Percentiles rank a stretch among this genome's conserved stretches.
Conservation (phyloP, 2,888 invertebrate genomes). For the Ophion costatus region DNA sequence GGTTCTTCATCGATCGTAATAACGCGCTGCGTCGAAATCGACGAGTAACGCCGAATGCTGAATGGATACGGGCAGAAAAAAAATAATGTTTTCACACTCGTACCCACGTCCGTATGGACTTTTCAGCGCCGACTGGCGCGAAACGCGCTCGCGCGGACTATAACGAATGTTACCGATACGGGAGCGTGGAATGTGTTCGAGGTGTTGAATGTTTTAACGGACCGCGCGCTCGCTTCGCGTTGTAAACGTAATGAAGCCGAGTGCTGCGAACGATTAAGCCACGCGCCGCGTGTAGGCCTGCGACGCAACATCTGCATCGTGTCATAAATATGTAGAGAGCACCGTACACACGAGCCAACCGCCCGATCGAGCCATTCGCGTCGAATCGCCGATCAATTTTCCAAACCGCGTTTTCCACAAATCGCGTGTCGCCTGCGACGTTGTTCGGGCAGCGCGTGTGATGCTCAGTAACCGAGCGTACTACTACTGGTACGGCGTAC, state of each 20-base stretch:
- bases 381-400: too few species aligned
- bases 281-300: too few species aligned
- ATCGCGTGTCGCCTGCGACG: too few species aligned
- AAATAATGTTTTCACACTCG: not conserved
- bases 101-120: not conserved
- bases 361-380: too few species aligned
- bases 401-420: too few species aligned
- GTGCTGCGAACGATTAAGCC: conserved; percentile 18
- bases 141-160: not conserved
- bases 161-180: conserved; percentile 12
- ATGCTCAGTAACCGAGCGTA: too few species aligned
- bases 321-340: too few species aligned
- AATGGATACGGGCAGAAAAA: not conserved
- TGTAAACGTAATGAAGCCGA: conserved; percentile 24
- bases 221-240: not conserved
- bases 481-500: too few species aligned
- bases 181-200: conserved; percentile 44
- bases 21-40: not conserved
- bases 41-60: not conserved
- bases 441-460: too few species aligned
- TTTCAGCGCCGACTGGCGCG: conserved; percentile 12
- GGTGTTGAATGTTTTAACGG: conserved; percentile 18
- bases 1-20: not conserved
- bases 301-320: too few species aligned
- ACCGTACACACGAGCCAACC: too few species aligned